Evolutionary conservation across 2,113 vertebrate species (phyloP).

Genomic region (Tragulus kanchil): DNA sequence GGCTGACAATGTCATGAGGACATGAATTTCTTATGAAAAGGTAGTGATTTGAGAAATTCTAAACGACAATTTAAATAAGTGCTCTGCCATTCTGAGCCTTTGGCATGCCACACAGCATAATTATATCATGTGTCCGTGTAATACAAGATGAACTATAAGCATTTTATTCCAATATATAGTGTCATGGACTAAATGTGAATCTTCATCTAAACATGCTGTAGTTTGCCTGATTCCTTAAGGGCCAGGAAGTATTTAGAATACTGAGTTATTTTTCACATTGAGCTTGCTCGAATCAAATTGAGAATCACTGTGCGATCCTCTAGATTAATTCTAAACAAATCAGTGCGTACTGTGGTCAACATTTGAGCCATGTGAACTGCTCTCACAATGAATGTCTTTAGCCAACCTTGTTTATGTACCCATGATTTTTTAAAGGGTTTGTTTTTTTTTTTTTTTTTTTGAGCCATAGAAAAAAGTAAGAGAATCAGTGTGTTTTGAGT

Average conservation of each 20-base stretch:
- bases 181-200: constrained; percentile 11
- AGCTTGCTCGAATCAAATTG: neutral
- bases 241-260: neutral
- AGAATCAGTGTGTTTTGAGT: neutral
- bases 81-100: constrained; percentile 69
- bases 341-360: neutral
- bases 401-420: neutral
- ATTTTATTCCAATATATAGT: constrained; percentile 28
- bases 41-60: constrained; percentile 72
- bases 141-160: constrained; percentile 33
- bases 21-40: constrained; percentile 31
- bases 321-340: constrained; percentile 38
- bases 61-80: constrained; percentile 72
- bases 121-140: constrained; percentile 49
- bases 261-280: neutral
- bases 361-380: neutral
- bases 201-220: neutral
- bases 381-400: neutral
- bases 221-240: neutral
- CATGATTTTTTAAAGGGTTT: neutral
- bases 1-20: constrained; percentile 51
- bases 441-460: constrained; percentile 52
- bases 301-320: neutral
- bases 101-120: constrained; percentile 34
- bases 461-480: neutral